Conservation (phyloP, 2,113 vertebrate species). For the Pitta sordida region DNA sequence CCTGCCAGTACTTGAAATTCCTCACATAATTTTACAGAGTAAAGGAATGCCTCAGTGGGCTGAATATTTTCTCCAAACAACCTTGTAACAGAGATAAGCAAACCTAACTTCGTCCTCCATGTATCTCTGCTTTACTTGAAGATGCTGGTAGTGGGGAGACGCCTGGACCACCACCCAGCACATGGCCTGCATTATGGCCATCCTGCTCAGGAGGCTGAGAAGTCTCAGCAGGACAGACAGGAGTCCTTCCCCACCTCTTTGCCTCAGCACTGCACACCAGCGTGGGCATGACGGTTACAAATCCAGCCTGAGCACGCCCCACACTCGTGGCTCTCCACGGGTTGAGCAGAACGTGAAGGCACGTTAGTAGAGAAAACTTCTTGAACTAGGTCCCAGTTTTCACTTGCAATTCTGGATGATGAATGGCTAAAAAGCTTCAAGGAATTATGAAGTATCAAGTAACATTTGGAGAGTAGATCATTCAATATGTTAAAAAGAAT, state of each 20-base stretch:
- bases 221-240: not conserved
- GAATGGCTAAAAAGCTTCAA: not conserved
- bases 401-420: not conserved
- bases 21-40: not conserved
- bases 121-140: not conserved
- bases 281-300: not conserved
- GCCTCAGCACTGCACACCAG: not conserved
- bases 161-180: not conserved
- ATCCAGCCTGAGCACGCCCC: not conserved
- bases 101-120: not conserved
- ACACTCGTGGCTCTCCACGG: accelerated
- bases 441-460: not conserved
- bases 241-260: not conserved
- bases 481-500: not conserved
- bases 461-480: not conserved
- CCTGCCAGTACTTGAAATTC: not conserved
- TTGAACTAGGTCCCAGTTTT: constrained; percentile 12
- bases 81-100: not conserved
- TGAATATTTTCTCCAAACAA: not conserved
- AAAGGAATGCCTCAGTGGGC: not conserved
- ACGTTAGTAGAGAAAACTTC: not conserved
- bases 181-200: accelerated
- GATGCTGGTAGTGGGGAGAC: accelerated
- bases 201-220: not conserved
- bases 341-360: not conserved